phyloP scores from a whole-genome alignment of 2,797 vertebrate species.

The Yasuhikotakia modesta region DNA sequence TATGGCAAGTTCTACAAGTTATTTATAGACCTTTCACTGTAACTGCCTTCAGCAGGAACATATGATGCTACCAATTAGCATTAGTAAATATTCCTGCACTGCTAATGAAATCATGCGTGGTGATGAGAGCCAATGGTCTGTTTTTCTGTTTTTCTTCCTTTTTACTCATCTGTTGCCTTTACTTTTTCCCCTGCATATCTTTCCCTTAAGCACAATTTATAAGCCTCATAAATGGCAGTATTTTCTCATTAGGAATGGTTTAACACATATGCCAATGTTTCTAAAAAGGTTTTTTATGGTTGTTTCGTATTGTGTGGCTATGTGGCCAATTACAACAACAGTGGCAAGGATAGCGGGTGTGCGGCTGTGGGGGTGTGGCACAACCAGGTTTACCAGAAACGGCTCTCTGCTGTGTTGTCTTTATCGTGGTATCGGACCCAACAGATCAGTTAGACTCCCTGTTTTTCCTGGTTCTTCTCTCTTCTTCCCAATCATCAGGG shows the following conservation, averaged over 20 bases:
- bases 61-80: conserved; percentile 53
- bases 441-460: conserved; percentile 39
- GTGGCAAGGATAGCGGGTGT: not conserved
- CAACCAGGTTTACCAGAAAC: conserved; percentile 13
- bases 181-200: conserved; percentile 26
- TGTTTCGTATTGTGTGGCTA: conserved; percentile 42
- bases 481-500: conserved; percentile 27
- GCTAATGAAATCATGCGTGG: conserved; percentile 53
- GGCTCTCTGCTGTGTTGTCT: conserved; percentile 19
- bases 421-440: conserved; percentile 27
- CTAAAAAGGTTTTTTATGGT: conserved; percentile 40
- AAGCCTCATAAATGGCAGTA: conserved; percentile 48
- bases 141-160: conserved; percentile 43
- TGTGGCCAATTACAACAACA: conserved; percentile 39
- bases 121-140: conserved; percentile 47
- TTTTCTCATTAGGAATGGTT: conserved; percentile 55
- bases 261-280: conserved; percentile 47
- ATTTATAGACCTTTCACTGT: conserved; percentile 47
- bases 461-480: not conserved
- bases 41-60: conserved; percentile 47
- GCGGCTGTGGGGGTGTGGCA: conserved; percentile 17
- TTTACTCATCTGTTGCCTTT: conserved; percentile 48
- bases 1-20: conserved; percentile 28
- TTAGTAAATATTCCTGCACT: conserved; percentile 46
- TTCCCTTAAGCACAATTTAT: conserved; percentile 45